Conservation (phyloP, 1,140 invertebrate species). For the Mya arenaria region DNA sequence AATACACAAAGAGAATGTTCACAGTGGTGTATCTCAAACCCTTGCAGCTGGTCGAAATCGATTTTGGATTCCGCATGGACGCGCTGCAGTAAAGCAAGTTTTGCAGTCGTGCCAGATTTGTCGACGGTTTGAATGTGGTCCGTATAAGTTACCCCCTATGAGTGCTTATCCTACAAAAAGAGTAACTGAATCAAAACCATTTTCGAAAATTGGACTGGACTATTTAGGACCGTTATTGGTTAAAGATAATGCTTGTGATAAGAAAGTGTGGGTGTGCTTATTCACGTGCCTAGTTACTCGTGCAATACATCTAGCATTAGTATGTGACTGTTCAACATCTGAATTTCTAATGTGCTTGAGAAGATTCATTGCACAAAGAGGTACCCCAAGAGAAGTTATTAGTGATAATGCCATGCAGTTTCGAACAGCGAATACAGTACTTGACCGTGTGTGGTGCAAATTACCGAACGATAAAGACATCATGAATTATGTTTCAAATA, state of each 20-base stretch:
- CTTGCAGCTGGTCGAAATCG: neutral
- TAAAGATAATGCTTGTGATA: neutral
- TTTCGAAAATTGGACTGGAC: neutral
- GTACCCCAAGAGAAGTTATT: neutral
- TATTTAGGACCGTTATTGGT: neutral
- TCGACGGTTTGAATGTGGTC: constrained; percentile 7
- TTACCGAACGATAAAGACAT: no score
- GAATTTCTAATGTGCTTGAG: constrained; percentile 17
- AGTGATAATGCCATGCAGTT: constrained; percentile 23
- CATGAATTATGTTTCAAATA: constrained; percentile 1
- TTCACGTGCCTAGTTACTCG: constrained; percentile 27
- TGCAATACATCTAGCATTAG: constrained; percentile 9
- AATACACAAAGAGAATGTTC: neutral
- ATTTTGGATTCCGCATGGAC: constrained; percentile 19
- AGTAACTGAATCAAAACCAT: neutral
- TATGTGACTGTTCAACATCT: neutral
- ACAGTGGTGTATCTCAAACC: neutral
- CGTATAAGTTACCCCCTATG: constrained; percentile 2
- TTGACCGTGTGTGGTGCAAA: no score
- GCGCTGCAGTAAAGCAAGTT: neutral
- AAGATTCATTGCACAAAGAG: constrained; percentile 13
- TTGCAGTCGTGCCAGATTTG: neutral
- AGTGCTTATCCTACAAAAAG: neutral
- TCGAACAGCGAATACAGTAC: no score
- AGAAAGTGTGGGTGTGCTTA: constrained; percentile 27